phyloP scores from a whole-genome alignment of 2,113 vertebrate genomes.

The Saguinus midas region DNA sequence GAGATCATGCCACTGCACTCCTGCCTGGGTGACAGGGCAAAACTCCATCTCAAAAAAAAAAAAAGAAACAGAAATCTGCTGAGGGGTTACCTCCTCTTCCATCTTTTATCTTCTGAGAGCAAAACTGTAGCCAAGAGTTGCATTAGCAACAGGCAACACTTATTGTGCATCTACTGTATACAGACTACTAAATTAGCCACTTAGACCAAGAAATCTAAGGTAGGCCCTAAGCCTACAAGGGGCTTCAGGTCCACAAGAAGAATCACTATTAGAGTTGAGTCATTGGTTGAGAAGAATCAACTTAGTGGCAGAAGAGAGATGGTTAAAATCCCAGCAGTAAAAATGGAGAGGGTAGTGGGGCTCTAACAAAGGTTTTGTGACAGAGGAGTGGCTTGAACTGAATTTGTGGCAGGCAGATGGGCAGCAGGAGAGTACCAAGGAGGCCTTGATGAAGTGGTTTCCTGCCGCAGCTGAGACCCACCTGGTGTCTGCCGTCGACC shows the following conservation, averaged over 20 bases:
- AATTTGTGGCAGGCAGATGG: neutral
- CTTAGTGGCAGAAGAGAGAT: neutral
- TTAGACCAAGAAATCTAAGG: neutral
- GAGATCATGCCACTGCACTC: no score
- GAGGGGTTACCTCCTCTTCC: neutral
- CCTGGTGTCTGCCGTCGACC: neutral
- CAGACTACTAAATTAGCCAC: neutral
- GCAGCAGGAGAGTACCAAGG: accelerated
- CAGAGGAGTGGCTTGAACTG: neutral
- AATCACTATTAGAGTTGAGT: neutral
- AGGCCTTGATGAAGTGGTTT: neutral
- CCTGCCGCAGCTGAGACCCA: neutral
- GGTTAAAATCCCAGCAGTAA: neutral
- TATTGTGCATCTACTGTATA: neutral
- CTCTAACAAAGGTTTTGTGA: neutral
- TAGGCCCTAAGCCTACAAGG: neutral
- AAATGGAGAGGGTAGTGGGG: neutral
- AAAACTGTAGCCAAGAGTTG: neutral
- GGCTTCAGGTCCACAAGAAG: neutral
- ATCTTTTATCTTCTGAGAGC: neutral
- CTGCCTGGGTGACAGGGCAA: no score
- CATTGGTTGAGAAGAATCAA: neutral
- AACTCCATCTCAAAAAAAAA: no score
- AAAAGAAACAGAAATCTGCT: no score
- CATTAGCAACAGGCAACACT: neutral